These are phyloP conservation scores for Stegodyphus dumicola DNA, from an alignment of 1,140 invertebrate species.

Conservation along the genomic window DNA sequence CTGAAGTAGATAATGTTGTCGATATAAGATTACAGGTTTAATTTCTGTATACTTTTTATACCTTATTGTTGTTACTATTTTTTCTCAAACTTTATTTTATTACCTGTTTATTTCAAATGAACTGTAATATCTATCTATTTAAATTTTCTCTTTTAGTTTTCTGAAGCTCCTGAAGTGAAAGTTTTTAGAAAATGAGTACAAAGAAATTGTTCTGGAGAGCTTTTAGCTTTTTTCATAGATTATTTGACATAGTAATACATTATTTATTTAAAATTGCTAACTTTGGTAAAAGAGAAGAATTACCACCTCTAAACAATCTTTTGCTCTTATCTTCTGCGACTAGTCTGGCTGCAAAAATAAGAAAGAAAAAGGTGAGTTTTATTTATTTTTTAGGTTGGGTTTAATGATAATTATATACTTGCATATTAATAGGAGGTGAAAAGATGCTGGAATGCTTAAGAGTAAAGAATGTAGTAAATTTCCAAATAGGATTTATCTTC, in stretches of 20 bases:
- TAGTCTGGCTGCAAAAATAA: slow-evolving; percentile 46
- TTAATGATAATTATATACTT: not conserved
- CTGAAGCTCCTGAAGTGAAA: no score
- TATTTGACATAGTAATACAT: slow-evolving; percentile 43
- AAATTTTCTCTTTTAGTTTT: not conserved
- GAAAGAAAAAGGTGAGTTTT: slow-evolving; percentile 46
- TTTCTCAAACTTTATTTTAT: no score
- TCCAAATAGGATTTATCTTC: no score
- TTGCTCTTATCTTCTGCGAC: slow-evolving; percentile 24
- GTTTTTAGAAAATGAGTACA: not conserved
- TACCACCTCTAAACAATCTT: slow-evolving; percentile 73
- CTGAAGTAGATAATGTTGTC: no score
- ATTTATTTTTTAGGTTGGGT: not conserved
- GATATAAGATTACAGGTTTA: no score
- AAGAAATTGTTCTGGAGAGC: slow-evolving; percentile 33
- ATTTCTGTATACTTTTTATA: no score
- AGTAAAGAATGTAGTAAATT: no score
- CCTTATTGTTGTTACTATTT: no score
- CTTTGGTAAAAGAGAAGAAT: slow-evolving; percentile 71
- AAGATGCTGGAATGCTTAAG: no score
- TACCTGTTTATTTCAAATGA: no score
- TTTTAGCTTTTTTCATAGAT: slow-evolving; percentile 29
- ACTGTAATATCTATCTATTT: no score
- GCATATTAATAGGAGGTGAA: no score
- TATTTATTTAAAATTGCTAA: slow-evolving; percentile 32